phyloP scores from a whole-genome alignment of 2,888 invertebrate species.

The Tiphia femorata region DNA sequence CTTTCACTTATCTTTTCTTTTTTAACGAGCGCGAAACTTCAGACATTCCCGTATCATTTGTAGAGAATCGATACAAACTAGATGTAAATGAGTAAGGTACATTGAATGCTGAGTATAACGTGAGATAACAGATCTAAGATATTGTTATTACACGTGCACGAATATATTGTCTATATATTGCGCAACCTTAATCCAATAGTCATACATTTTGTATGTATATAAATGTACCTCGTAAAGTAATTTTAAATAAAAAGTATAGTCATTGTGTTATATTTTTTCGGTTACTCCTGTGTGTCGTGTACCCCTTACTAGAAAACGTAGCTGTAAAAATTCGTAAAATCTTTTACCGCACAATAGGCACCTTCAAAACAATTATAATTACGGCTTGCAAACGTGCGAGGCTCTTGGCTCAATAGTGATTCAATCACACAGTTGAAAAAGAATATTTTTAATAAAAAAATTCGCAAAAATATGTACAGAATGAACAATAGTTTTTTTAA shows the following conservation, averaged over 20 bases:
- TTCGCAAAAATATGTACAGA: too few relatives aligned
- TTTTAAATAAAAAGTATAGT: conserved; percentile 68
- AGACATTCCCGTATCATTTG: conserved; percentile 65
- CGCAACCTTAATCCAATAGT: conserved; percentile 63
- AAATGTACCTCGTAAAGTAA: conserved; percentile 68
- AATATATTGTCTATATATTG: conserved; percentile 56
- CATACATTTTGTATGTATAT: conserved; percentile 69
- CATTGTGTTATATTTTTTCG: conserved; percentile 67
- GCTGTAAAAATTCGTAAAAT: too few relatives aligned
- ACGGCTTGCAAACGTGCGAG: too few relatives aligned
- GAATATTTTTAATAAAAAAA: too few relatives aligned
- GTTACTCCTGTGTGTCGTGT: too few relatives aligned
- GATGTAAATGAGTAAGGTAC: conserved; percentile 42
- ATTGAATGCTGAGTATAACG: conserved; percentile 28
- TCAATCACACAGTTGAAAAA: too few relatives aligned
- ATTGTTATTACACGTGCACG: conserved; percentile 60
- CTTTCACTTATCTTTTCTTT: conserved; percentile 18
- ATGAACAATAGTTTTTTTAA: too few relatives aligned
- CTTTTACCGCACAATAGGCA: too few relatives aligned
- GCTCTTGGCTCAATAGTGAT: too few relatives aligned
- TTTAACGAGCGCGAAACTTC: conserved; percentile 51
- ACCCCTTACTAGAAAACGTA: too few relatives aligned
- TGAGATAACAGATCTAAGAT: conserved; percentile 36
- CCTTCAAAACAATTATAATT: too few relatives aligned
- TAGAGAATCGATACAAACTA: conserved; percentile 58